Percentiles rank a stretch among this genome's conserved stretches.
These are phyloP conservation scores for Anthopleura sola DNA, from an alignment of 64 coral and sea anemone genomes.

Conservation along the genomic window DNA sequence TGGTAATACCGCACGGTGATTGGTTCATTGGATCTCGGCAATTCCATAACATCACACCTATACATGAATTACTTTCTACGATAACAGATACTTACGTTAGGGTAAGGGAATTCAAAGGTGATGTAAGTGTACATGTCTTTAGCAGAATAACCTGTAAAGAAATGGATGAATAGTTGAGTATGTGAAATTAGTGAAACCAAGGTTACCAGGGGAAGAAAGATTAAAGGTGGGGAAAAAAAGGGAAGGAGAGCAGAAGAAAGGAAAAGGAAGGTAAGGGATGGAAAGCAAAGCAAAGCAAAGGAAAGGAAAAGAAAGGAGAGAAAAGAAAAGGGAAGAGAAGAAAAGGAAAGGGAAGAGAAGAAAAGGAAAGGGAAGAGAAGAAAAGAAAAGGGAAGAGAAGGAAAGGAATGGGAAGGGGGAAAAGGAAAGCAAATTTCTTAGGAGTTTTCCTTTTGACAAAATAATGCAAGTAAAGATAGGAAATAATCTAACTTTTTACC, in stretches of 20 bases:
- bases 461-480: background rate
- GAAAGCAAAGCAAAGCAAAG: background rate
- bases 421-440: background rate
- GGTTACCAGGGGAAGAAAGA: background rate
- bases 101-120: slow-evolving; percentile 91
- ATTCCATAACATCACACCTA: too few species aligned
- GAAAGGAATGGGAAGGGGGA: background rate
- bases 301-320: background rate
- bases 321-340: background rate
- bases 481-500: background rate
- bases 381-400: background rate
- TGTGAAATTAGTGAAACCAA: background rate
- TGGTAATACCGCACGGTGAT: too few species aligned
- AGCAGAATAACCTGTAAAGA: slow-evolving; percentile 73
- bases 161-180: background rate
- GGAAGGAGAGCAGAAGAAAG: background rate
- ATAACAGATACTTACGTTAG: slow-evolving; percentile 74
- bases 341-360: background rate
- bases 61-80: too few species aligned
- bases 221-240: background rate
- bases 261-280: background rate
- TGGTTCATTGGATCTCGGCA: too few species aligned
- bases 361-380: background rate
- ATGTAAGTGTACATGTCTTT: slow-evolving; percentile 95
- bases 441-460: too few species aligned